Percentiles rank a stretch among this genome's conserved stretches.
These are phyloP conservation scores for Drosophila nebulosa DNA, from an alignment of 1,140 invertebrate species.

Conservation along the genomic window DNA sequence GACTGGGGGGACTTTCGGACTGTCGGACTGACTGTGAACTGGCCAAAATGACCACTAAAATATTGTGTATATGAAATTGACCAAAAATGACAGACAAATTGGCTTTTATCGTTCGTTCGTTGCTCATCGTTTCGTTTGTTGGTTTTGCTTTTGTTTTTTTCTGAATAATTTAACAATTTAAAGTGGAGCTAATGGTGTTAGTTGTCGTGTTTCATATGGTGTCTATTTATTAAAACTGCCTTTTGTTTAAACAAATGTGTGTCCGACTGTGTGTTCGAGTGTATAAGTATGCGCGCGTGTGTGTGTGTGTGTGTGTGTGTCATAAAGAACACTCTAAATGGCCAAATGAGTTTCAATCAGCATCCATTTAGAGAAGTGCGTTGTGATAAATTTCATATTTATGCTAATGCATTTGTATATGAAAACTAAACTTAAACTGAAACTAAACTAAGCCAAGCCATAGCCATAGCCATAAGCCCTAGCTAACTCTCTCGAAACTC, in stretches of 20 bases:
- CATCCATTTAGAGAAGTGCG: slow-evolving; percentile 63
- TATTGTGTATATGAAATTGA: slow-evolving; percentile 72
- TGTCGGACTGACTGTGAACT: slow-evolving; percentile 13
- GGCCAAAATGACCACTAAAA: slow-evolving; percentile 71
- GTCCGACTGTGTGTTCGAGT: not conserved
- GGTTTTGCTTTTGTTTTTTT: slow-evolving; percentile 57
- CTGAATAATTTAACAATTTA: slow-evolving; percentile 79
- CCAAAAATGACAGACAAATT: slow-evolving; percentile 79
- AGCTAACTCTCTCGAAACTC: slow-evolving; percentile 41
- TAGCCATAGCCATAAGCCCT: too few species aligned
- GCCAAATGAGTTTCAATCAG: slow-evolving; percentile 75
- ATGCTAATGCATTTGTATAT: slow-evolving; percentile 62
- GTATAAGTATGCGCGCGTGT: slow-evolving; percentile 21
- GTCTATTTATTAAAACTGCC: slow-evolving; percentile 76
- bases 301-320: slow-evolving; percentile 43
- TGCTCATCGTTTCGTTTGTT: slow-evolving; percentile 27
- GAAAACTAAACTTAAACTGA: slow-evolving; percentile 43
- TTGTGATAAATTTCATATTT: slow-evolving; percentile 77
- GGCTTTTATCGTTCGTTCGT: slow-evolving; percentile 68
- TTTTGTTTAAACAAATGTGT: slow-evolving; percentile 52
- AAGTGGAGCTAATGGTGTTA: slow-evolving; percentile 79
- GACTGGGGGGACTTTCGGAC: slow-evolving; percentile 33
- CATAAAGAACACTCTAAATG: slow-evolving; percentile 70
- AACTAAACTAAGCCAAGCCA: slow-evolving; percentile 23
- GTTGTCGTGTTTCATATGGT: slow-evolving; percentile 75